Conservation (phyloP, 2,797 vertebrate species). For the Hydrophis major region DNA sequence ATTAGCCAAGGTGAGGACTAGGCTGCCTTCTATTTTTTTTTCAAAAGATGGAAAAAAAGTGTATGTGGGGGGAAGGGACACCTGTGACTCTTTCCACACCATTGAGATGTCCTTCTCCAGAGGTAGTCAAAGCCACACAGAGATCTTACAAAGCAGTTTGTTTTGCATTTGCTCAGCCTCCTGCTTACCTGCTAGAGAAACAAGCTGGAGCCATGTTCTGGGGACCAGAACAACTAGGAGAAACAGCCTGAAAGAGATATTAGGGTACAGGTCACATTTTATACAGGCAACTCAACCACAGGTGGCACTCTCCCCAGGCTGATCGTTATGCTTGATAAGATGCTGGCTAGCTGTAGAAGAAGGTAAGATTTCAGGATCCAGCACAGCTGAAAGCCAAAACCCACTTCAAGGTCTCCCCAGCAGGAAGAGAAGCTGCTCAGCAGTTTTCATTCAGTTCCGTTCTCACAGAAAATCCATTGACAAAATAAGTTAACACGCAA, state of each 20-base stretch:
- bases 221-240: background rate
- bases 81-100: background rate
- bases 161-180: background rate
- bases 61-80: background rate
- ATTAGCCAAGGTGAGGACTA: background rate
- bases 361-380: background rate
- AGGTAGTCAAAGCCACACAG: background rate
- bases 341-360: background rate
- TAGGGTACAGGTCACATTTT: background rate
- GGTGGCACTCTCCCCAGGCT: background rate
- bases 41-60: background rate
- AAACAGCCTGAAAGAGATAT: background rate
- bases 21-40: background rate
- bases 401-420: background rate
- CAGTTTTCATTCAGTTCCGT: background rate
- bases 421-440: background rate
- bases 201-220: background rate
- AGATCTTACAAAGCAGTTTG: background rate
- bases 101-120: background rate
- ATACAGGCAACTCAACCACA: background rate
- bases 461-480: background rate
- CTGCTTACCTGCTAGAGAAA: constrained; percentile 2
- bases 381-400: background rate
- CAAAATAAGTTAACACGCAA: background rate
- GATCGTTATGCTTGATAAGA: background rate